phyloP scores from a whole-genome alignment of 2,797 vertebrate genomes.

The Orientallactaga sibirica region DNA sequence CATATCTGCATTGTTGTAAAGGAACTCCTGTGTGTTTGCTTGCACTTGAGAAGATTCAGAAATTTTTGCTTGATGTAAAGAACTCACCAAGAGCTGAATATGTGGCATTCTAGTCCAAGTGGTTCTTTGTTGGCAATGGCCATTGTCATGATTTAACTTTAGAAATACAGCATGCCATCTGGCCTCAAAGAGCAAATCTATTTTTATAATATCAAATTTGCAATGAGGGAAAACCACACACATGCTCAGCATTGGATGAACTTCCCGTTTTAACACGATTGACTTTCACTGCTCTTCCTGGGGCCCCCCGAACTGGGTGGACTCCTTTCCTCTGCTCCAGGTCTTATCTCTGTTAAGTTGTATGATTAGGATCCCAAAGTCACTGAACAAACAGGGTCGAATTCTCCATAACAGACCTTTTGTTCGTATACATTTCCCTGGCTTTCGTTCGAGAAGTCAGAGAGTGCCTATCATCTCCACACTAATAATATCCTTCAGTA shows the following conservation, averaged over 20 bases:
- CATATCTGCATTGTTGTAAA: background rate
- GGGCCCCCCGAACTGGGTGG: constrained; percentile 70
- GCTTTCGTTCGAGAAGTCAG: constrained; percentile 81
- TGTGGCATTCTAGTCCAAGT: background rate
- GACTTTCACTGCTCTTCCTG: constrained; percentile 60
- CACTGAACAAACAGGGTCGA: constrained; percentile 87
- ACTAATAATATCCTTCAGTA: constrained; percentile 90
- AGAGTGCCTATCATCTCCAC: constrained; percentile 89
- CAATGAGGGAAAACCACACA: constrained; percentile 66
- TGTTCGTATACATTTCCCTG: constrained; percentile 89
- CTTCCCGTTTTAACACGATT: constrained; percentile 71
- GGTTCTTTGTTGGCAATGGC: background rate
- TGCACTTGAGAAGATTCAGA: background rate
- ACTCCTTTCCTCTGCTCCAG: constrained; percentile 72
- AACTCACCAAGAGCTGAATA: background rate
- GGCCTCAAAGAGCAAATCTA: constrained; percentile 78
- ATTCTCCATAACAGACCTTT: constrained; percentile 87
- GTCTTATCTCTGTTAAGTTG: constrained; percentile 85
- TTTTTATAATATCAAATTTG: constrained; percentile 69
- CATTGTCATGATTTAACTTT: constrained; percentile 62
- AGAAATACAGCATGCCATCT: constrained; percentile 80
- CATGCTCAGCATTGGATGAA: constrained; percentile 51
- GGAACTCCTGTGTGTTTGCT: background rate
- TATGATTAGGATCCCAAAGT: constrained; percentile 84
- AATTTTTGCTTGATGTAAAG: background rate